These are phyloP conservation scores for Rambutsinella grinnellia DNA, from an alignment of 2,888 invertebrate genomes.

Conservation along the genomic window DNA sequence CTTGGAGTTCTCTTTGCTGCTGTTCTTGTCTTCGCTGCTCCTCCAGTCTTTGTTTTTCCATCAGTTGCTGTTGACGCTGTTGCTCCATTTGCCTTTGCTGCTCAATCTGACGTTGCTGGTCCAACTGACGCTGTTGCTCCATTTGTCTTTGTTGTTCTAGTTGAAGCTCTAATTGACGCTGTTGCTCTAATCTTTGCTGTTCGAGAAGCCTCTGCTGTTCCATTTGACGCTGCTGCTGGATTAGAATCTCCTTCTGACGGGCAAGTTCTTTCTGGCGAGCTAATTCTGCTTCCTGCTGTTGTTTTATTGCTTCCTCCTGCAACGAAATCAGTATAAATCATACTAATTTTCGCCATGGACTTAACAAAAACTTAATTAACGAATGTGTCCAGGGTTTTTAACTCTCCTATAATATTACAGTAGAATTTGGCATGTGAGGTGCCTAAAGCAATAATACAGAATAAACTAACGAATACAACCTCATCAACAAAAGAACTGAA, in stretches of 20 bases:
- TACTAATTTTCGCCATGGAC: no score
- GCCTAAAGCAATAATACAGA: no score
- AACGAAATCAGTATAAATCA: no score
- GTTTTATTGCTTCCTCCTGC: slow-evolving; percentile 51
- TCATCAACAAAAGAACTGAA: no score
- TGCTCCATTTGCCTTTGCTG: slow-evolving; percentile 57
- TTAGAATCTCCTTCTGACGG: slow-evolving; percentile 56
- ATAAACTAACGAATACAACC: no score
- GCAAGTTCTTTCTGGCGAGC: slow-evolving; percentile 60
- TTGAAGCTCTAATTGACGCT: slow-evolving; percentile 63
- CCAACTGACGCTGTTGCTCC: slow-evolving; percentile 65
- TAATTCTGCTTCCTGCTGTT: slow-evolving; percentile 57
- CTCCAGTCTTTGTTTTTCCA: slow-evolving; percentile 50
- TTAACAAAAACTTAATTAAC: no score
- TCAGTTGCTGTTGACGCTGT: slow-evolving; percentile 62
- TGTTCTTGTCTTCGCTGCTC: slow-evolving; percentile 58
- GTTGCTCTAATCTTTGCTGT: slow-evolving; percentile 51
- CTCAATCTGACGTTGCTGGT: slow-evolving; percentile 48
- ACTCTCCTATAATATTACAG: no score
- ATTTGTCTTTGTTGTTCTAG: slow-evolving; percentile 48
- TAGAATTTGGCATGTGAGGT: no score
- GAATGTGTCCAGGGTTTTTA: no score
- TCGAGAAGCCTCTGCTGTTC: slow-evolving; percentile 50
- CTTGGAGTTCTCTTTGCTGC: slow-evolving; percentile 47
- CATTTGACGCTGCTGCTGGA: slow-evolving; percentile 29